Evolutionary conservation across 2,797 vertebrate species (phyloP).

Genomic region (Trichosurus vulpecula): DNA sequence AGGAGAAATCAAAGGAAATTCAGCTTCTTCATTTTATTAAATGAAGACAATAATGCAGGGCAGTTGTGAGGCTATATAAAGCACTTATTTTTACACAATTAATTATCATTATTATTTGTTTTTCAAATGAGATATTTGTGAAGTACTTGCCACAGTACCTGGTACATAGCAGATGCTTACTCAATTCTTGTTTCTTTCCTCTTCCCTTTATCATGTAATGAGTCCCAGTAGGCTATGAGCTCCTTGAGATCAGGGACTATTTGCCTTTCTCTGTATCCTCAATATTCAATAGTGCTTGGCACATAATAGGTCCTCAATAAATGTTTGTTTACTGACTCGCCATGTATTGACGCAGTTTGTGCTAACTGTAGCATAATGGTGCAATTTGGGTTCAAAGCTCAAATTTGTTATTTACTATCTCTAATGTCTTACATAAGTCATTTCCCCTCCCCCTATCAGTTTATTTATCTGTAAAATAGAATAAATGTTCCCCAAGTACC

Average conservation of each 20-base stretch:
- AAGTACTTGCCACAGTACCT: not conserved
- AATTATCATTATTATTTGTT: not conserved
- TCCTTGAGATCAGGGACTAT: not conserved
- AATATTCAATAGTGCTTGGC: not conserved
- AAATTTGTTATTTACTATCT: not conserved
- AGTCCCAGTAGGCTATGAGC: not conserved
- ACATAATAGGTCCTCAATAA: not conserved
- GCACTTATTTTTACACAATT: not conserved
- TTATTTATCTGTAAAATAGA: slow-evolving; percentile 36
- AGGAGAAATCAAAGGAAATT: not conserved
- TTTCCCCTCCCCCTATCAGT: not conserved
- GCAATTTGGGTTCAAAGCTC: slow-evolving; percentile 4
- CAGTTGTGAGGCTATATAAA: not conserved
- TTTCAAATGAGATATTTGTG: not conserved
- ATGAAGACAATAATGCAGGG: not conserved
- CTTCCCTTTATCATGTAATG: not conserved
- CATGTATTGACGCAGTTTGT: not conserved
- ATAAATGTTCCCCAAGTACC: not conserved
- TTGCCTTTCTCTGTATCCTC: not conserved
- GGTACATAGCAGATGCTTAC: not conserved
- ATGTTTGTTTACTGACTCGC: not conserved
- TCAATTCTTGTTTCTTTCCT: not conserved
- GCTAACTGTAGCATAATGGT: not conserved
- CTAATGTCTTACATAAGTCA: not conserved
- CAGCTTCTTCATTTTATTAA: not conserved